These are phyloP conservation scores for Diachasmimorpha longicaudata DNA, from an alignment of 1,140 invertebrate genomes.

Conservation along the genomic window DNA sequence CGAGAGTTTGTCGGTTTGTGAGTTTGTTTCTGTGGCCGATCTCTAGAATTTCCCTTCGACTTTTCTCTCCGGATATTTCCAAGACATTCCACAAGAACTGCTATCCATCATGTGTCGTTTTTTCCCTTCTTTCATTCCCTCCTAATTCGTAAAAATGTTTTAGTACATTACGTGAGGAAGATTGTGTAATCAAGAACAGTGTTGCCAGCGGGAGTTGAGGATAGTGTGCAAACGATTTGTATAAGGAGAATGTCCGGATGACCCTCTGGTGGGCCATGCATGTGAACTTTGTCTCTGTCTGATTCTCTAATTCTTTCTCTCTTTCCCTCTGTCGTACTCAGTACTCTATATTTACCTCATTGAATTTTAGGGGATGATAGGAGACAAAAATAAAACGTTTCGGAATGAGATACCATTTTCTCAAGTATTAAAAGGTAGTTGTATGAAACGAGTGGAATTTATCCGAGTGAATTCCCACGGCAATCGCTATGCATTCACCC, in stretches of 20 bases:
- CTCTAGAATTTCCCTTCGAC: too few species aligned
- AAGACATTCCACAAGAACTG: background rate
- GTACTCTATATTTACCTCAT: too few species aligned
- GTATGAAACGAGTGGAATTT: background rate
- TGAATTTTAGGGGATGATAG: too few species aligned
- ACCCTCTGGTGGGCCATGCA: background rate
- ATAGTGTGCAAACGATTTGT: background rate
- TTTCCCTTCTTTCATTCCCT: background rate
- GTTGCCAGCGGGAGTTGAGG: background rate
- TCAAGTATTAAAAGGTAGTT: background rate
- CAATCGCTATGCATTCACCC: conserved; percentile 1
- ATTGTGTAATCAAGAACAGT: conserved; percentile 1
- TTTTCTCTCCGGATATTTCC: too few species aligned
- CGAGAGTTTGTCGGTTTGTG: too few species aligned
- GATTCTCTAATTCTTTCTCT: background rate
- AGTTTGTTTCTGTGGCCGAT: too few species aligned
- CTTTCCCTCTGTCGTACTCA: background rate
- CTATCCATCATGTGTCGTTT: background rate
- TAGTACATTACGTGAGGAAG: background rate
- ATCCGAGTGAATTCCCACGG: conserved; percentile 5
- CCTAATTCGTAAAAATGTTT: background rate
- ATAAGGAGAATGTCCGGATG: background rate
- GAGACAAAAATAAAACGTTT: background rate
- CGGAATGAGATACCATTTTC: background rate
- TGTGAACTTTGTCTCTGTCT: background rate